These are phyloP conservation scores for Centropyge bicolor DNA, from an alignment of 2,797 vertebrate genomes.

Conservation along the genomic window DNA sequence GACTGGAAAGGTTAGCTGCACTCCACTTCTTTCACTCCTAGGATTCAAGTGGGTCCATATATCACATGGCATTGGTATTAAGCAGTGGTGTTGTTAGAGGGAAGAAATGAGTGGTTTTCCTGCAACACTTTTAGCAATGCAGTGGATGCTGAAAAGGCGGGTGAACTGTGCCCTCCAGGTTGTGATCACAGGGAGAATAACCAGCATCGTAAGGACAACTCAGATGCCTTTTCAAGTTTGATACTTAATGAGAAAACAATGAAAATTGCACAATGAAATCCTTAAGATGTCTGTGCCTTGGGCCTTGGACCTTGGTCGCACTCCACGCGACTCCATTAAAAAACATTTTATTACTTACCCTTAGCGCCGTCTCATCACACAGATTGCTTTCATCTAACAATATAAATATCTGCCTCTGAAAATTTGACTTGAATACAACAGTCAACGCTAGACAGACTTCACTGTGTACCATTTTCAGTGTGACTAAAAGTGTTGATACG, in stretches of 20 bases:
- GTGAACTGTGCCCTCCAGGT: background rate
- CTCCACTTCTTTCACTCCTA: conserved; percentile 16
- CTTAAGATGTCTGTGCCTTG: background rate
- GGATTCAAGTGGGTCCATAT: background rate
- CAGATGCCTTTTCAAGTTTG: background rate
- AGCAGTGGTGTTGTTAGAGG: background rate
- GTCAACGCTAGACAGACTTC: background rate
- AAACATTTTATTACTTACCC: background rate
- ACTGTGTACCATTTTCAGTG: background rate
- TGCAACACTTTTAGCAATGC: background rate
- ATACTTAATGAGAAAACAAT: background rate
- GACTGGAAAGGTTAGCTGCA: conserved; percentile 23
- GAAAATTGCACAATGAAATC: background rate
- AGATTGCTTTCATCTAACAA: background rate
- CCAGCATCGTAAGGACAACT: background rate
- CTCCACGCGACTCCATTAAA: background rate
- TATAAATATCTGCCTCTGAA: background rate
- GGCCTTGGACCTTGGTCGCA: background rate
- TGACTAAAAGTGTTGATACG: background rate
- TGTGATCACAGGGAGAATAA: background rate
- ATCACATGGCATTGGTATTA: conserved; percentile 25
- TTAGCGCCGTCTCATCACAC: no score
- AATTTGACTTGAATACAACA: background rate
- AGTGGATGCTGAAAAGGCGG: background rate
- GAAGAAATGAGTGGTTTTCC: background rate